Conservation (phyloP, 2,113 vertebrate genomes). For the Tyrannus savana region DNA sequence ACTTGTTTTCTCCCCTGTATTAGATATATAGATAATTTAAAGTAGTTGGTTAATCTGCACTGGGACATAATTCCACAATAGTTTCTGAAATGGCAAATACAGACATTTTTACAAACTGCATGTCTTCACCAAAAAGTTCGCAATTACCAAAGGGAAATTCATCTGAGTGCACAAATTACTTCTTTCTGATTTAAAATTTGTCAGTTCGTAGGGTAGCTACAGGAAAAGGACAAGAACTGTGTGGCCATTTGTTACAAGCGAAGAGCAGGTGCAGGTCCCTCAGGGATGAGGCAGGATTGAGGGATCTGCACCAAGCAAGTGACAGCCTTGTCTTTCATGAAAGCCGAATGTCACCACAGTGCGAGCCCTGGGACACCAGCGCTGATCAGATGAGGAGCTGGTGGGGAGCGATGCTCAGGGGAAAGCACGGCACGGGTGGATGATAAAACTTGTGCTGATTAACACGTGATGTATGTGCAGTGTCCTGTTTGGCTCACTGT, state of each 20-base stretch:
- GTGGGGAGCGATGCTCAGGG: background rate
- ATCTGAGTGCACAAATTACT: background rate
- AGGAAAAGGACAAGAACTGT: background rate
- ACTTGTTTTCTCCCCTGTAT: background rate
- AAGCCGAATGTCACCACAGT: background rate
- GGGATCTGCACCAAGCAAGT: background rate
- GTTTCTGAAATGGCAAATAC: background rate
- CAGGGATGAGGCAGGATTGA: background rate
- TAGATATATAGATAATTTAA: background rate
- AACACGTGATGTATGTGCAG: rapidly evolving
- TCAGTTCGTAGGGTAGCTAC: background rate
- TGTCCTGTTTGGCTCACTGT: background rate
- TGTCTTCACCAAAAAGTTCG: background rate
- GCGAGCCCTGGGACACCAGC: background rate
- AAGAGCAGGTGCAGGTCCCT: background rate
- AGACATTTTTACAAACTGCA: background rate
- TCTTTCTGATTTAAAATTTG: background rate
- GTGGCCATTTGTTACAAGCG: rapidly evolving
- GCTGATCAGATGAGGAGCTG: background rate
- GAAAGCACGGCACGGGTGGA: too few relatives aligned
- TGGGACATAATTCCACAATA: background rate
- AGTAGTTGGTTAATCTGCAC: background rate
- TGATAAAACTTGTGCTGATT: background rate
- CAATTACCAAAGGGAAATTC: background rate
- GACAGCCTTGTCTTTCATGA: background rate